Evolutionary conservation across 2,888 invertebrate species (phyloP).

Genomic region (Tachina lurida): DNA sequence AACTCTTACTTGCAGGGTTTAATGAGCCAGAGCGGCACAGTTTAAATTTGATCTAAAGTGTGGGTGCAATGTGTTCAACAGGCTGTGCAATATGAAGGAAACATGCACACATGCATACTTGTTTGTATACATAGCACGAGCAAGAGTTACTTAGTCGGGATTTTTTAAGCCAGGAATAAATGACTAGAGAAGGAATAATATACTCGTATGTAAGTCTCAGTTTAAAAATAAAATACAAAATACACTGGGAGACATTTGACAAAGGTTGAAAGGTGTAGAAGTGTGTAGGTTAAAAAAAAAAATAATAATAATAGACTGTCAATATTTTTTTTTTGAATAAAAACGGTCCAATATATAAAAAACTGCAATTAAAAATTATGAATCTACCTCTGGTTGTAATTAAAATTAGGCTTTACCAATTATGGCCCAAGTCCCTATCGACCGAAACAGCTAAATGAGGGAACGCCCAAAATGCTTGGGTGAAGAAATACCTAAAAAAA

Average conservation of each 20-base stretch:
- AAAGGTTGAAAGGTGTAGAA: background rate
- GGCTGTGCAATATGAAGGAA: slow-evolving; percentile 21
- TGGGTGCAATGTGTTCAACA: slow-evolving; percentile 67
- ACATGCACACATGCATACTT: no score
- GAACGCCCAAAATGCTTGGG: no score
- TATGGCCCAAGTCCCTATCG: no score
- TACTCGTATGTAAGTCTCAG: background rate
- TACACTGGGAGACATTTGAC: slow-evolving; percentile 3
- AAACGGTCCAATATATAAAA: background rate
- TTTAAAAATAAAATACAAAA: slow-evolving; percentile 28
- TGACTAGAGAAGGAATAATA: slow-evolving; percentile 7
- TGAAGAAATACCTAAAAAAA: no score
- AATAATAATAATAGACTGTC: background rate
- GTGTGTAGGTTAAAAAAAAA: background rate
- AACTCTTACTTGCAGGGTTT: slow-evolving; percentile 33
- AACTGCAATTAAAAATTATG: no score
- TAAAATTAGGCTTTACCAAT: no score
- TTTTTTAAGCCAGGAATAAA: slow-evolving; percentile 7
- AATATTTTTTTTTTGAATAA: background rate
- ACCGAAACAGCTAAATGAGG: no score
- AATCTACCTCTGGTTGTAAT: no score
- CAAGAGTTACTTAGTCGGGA: background rate
- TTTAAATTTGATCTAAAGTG: slow-evolving; percentile 39
- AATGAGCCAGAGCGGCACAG: slow-evolving; percentile 19
- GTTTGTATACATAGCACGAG: background rate